phyloP scores from a whole-genome alignment of 2,113 vertebrate species.

The Cyanocitta stelleri region DNA sequence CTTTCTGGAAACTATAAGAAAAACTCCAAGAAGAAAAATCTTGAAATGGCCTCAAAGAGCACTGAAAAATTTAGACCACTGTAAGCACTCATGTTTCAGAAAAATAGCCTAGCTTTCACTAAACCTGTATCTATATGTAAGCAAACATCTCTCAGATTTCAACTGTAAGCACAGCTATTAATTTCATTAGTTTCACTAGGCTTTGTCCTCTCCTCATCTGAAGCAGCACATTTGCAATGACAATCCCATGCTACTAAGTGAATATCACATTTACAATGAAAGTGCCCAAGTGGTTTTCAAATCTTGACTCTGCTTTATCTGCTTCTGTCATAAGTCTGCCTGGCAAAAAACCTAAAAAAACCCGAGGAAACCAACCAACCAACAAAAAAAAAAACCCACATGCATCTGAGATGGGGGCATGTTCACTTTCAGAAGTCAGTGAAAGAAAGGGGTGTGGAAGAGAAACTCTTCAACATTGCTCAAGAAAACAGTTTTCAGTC shows the following conservation, averaged over 20 bases:
- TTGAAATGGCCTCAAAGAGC: background rate
- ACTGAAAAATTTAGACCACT: background rate
- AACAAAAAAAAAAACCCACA: background rate
- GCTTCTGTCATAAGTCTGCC: background rate
- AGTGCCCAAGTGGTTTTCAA: background rate
- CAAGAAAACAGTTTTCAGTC: constrained; percentile 37
- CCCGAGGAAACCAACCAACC: background rate
- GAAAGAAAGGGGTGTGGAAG: background rate
- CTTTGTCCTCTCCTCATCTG: background rate
- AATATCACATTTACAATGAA: background rate
- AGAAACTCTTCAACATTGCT: background rate
- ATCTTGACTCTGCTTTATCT: background rate
- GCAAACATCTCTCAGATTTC: background rate
- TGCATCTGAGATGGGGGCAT: background rate
- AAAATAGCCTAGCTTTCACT: background rate
- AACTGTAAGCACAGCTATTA: background rate
- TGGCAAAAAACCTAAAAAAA: background rate
- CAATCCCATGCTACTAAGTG: background rate
- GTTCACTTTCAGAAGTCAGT: constrained; percentile 26
- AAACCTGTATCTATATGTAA: background rate
- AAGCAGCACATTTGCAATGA: background rate
- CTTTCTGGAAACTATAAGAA: background rate
- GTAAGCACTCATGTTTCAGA: background rate
- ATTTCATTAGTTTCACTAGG: background rate
- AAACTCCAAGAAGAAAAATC: background rate